Evolutionary conservation across 2,113 vertebrate genomes (phyloP), one percentile per base, ranked within the genome.

Genomic region (Struthio camelus): DNA sequence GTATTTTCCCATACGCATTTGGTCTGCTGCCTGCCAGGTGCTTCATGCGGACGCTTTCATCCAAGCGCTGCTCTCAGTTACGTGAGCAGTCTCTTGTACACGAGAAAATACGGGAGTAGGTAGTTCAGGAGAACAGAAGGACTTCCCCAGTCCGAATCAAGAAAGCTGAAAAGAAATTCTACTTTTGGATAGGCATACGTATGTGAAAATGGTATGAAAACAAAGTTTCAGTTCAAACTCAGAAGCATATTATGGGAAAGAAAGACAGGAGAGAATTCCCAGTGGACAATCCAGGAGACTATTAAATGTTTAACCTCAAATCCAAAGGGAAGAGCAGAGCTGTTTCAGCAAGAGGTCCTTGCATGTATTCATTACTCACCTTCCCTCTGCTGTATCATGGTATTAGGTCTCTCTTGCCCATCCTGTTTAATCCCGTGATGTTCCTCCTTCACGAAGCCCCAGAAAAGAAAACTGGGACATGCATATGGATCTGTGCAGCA

Each of bases 11-110:
- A 3, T 2, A 23, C 6, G 4, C 5, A 1, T 16, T 25, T 2
- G 28, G n/a, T 15, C 28, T 11, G n/a, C 19, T 77, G 84, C 25
- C 50, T 14, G 8, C 30, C 42, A 7, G 7, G 13, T 42, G 32
- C 40, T 64, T 32, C 64, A 6, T 6, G 11, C 1, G 15, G 64
- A n/a, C 14, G 1, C 13, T 12, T 5, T 1, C 14, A 17, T 10
- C 65, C 19, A 18, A 42, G n/a, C 15, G 2, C 24, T 11, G 15
- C 3, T 56, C 11, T 48, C 34, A 8, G 48, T 36, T 56, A 25
- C 5, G 59, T 40, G 40, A 34, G 28, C 5, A 14, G 54, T 40
- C 10, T 17, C 32, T 38, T 18, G 67, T 54, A 42, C 34, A 24
- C 8, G 28, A 24, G 20, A 20, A 46, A 19, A 42, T 10, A 38